Base-by-base conservation (phyloP, 2,113 vertebrate genomes). In the Taurulus bubalis region DNA sequence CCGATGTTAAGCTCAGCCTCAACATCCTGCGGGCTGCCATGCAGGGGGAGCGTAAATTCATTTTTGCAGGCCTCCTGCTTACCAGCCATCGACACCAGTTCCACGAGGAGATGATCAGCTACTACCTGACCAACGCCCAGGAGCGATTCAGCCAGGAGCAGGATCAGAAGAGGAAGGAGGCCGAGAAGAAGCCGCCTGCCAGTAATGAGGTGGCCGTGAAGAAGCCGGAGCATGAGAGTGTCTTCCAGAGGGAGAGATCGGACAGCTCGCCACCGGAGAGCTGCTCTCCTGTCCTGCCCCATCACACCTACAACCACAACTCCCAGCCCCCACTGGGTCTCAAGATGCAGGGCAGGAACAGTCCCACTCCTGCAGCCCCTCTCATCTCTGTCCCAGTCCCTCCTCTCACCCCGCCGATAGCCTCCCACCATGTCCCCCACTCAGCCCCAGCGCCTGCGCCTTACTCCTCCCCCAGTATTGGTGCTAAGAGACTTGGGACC, bases 51-150 rank as follows among this genome's bases (percentile, higher is more conserved):
- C 96, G 98, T 34, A 99, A 99, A 90, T 99, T 99, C 92, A 98
- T 99, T 89, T 99, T 99, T 78, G 98, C 98, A 0, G 98, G 97
- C 73, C 96, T 99, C 53, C 95, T 99, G 76, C 95, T 99, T 88
- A 99, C 98, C 89, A 99, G 98, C 92, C 97, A 98, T 82, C 95
- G 98, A 42, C 98, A 99, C 90, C 98, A 99, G 93, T 99, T 99
- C 94, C 98, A 99, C 0, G 97, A 99, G 92, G 98, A 99, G 93
- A 99, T 99, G 98, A 99, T 99, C 68, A 97, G 95, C 91, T 98
- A 97, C 92, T 99, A 99, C 91, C 93, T 99, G 91, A 98, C 94
- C 79, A 98, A 96, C 1, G 98, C 98, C 26, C 98, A 99, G 92
- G 98, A 99, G 89, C 98, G 98, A 69, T 99, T 99, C 93, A 99